Base-by-base conservation (phyloP, 1,140 invertebrate genomes). In the Pseudachorutes palmiensis region DNA sequence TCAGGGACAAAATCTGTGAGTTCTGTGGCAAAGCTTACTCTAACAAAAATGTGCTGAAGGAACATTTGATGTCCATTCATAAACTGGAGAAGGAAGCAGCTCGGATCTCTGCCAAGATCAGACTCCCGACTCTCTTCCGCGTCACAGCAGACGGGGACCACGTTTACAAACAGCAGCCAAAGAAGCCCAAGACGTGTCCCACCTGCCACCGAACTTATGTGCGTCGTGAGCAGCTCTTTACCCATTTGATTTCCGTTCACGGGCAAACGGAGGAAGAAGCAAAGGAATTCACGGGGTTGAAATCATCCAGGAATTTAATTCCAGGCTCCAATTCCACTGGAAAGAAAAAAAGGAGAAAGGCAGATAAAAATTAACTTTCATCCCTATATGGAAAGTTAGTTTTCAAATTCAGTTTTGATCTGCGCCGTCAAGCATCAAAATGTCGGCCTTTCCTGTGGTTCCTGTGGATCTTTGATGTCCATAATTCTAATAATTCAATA, bases 31-130 rank as follows among this genome's bases (percentile, higher is more conserved):
- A 55, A 22, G 51, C 9, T 22, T 55, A 19, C 24, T 5, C 14
- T 5, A 16, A 16, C 24, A 55, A 55, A 22, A 55, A 14, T 5
- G 14, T 14, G 9, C 51, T 55, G 9, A 55, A 55, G 24, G 51
- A 55, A 5, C 51, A 55, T 55, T 26, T 55, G 14, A 55, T 55
- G 51, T 55, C 51, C 5, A 22, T 55, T 55, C 51, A 55, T 24
- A 55, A 55, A 26, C 24, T 55, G 12, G 12, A 3, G 24, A 55
- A 55, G 24, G 51, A 55, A 24, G 14, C 9, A 24, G 51, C 51
- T 5, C 9, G 51, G 24, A 24, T 55, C 5, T 12, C 51, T 55
- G 51, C 51, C 24, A 55, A 55, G 24, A 55, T 55, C 12, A 55
- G 24, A 55, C 12, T 3, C 9, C 3, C 12, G 5, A 12, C 51